These are phyloP conservation scores for Octodonta nipae DNA, from an alignment of 2,888 invertebrate genomes.

Conservation along the genomic window DNA sequence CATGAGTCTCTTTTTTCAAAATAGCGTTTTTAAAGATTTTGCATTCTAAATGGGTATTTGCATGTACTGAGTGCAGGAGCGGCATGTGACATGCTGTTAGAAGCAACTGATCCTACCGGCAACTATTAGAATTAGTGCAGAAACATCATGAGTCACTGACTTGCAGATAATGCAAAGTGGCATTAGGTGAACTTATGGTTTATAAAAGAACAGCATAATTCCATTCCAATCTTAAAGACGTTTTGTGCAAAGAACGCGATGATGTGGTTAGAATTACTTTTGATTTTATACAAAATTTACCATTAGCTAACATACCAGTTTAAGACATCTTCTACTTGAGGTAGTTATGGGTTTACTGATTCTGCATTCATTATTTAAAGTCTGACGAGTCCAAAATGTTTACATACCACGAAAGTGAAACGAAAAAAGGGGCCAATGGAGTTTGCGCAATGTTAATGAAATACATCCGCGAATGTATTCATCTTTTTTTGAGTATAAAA, in stretches of 20 bases:
- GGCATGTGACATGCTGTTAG: too few relatives aligned
- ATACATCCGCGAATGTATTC: too few relatives aligned
- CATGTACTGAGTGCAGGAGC: too few relatives aligned
- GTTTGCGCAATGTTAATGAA: constrained; percentile 6
- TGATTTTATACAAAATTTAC: constrained; percentile 20
- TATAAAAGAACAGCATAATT: constrained; percentile 15
- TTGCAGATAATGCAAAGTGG: neutral
- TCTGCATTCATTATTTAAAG: constrained; percentile 9
- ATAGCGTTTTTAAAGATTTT: too few relatives aligned
- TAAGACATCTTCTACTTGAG: constrained; percentile 4
- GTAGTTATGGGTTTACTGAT: constrained; percentile 16
- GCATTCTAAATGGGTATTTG: too few relatives aligned
- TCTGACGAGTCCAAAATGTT: constrained; percentile 7
- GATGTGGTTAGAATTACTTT: constrained; percentile 13
- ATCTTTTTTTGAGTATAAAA: too few relatives aligned
- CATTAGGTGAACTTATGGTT: constrained; percentile 11
- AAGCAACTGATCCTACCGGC: too few relatives aligned
- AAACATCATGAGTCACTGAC: constrained; percentile 1
- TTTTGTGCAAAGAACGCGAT: constrained; percentile 11
- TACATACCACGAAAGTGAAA: constrained; percentile 5
- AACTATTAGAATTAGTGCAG: too few relatives aligned
- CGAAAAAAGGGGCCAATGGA: constrained; percentile 7
- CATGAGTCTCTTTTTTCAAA: too few relatives aligned
- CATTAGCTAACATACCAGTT: constrained; percentile 12
- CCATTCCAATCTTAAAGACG: constrained; percentile 7